Conservation (phyloP, 2,888 invertebrate genomes). For the Erpobdella octoculata region DNA sequence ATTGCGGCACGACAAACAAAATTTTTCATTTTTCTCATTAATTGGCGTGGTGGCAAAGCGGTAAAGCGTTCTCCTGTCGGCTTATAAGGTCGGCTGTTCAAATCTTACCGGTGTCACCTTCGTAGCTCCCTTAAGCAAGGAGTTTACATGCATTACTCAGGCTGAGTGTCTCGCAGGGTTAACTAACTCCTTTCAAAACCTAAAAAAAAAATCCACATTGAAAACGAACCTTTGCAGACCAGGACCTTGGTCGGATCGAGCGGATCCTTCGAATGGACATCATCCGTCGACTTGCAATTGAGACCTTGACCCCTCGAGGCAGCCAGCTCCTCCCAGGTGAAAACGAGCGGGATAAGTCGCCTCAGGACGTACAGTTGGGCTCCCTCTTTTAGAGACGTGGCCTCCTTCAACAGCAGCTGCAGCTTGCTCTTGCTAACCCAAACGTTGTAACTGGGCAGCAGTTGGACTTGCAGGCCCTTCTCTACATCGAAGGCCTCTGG, state of each 20-base stretch:
- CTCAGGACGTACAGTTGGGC: constrained; percentile 32
- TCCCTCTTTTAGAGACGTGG: constrained; percentile 30
- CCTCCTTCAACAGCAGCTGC: constrained; percentile 31
- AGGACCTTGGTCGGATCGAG: constrained; percentile 33
- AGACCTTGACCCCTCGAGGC: constrained; percentile 32
- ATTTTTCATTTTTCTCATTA: too few relatives aligned
- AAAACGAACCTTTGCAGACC: constrained; percentile 31
- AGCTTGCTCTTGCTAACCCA: constrained; percentile 33
- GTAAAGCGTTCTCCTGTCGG: too few relatives aligned
- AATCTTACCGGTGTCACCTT: too few relatives aligned
- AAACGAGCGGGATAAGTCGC: constrained; percentile 32
- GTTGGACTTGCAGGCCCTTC: constrained; percentile 34
- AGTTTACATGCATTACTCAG: too few relatives aligned
- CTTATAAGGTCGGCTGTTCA: too few relatives aligned
- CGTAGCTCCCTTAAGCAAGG: too few relatives aligned
- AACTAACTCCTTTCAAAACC: too few relatives aligned
- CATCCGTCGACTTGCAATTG: constrained; percentile 34
- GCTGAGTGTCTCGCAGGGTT: too few relatives aligned
- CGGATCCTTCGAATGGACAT: constrained; percentile 32
- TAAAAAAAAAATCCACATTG: neutral
- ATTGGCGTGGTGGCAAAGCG: too few relatives aligned
- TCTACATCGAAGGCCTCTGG: constrained; percentile 34
- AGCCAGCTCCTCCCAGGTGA: constrained; percentile 34
- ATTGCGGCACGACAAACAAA: too few relatives aligned
- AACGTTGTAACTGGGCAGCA: constrained; percentile 33